Conservation (phyloP, 2,888 invertebrate species). For the Xestia ashworthii region DNA sequence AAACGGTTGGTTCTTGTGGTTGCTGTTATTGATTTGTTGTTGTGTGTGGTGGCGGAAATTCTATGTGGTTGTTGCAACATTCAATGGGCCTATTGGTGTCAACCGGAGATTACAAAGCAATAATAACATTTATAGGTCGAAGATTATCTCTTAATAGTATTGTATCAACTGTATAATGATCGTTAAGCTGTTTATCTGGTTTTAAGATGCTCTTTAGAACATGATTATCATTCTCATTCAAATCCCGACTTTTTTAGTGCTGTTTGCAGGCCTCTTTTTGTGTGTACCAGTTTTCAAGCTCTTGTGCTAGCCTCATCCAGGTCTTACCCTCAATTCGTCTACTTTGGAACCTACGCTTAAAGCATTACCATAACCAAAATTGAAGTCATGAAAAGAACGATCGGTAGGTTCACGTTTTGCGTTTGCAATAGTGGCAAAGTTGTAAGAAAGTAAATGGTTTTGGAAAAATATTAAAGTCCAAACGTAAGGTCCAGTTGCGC, state of each 20-base stretch:
- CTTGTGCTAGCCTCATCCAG: not conserved
- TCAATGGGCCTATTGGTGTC: not conserved
- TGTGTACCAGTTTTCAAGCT: not conserved
- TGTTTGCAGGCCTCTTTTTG: not conserved
- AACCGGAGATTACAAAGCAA: not conserved
- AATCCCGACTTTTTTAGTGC: not conserved
- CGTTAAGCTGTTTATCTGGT: not conserved
- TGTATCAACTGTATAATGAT: not conserved
- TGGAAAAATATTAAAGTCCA: not conserved
- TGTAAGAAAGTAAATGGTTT: not conserved
- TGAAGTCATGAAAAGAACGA: not conserved
- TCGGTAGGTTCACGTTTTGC: not conserved
- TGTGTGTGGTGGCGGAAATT: constrained; percentile 29
- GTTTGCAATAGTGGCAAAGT: not conserved
- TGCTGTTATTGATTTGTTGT: constrained; percentile 48
- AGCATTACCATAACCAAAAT: no score
- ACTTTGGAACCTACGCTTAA: not conserved
- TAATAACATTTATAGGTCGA: not conserved
- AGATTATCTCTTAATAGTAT: not conserved
- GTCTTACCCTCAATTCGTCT: not conserved
- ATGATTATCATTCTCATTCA: not conserved
- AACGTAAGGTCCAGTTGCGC: not conserved
- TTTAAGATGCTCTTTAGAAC: not conserved
- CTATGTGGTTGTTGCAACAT: constrained; percentile 10
- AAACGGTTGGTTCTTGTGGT: constrained; percentile 53